phyloP scores from a whole-genome alignment of 1,140 invertebrate species.

The Camponotus vicinus region DNA sequence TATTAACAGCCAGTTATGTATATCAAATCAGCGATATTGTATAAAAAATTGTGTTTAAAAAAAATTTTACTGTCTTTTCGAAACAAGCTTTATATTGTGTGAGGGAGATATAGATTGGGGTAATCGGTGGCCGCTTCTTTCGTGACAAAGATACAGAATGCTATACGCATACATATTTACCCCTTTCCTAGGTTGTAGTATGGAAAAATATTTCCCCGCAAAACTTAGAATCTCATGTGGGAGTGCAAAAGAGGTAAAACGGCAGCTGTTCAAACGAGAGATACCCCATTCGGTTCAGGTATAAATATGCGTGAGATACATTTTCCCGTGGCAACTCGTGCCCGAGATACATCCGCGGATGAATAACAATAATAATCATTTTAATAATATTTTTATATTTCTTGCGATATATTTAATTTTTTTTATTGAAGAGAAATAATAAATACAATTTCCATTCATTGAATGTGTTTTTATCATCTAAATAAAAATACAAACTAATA shows the following conservation, averaged over 20 bases:
- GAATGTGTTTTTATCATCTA: background rate
- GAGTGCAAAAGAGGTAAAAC: slow-evolving; percentile 71
- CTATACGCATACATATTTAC: background rate
- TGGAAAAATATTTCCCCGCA: slow-evolving; percentile 69
- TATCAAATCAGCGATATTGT: background rate
- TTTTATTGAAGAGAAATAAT: background rate
- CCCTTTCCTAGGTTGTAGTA: background rate
- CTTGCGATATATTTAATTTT: background rate
- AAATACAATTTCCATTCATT: background rate
- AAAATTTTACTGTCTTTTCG: too few species aligned
- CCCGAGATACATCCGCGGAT: background rate
- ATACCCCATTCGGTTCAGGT: slow-evolving; percentile 61
- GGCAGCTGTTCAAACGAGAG: slow-evolving; percentile 81
- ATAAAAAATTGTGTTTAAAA: too few species aligned
- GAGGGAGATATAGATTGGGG: too few species aligned
- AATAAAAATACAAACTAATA: background rate
- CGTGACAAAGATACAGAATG: too few species aligned
- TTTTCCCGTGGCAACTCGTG: background rate
- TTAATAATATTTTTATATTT: background rate
- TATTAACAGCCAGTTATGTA: background rate
- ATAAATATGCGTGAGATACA: background rate
- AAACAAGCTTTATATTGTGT: too few species aligned
- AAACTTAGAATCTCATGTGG: slow-evolving; percentile 38
- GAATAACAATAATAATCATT: background rate
- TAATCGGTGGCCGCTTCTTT: too few species aligned